Evolutionary conservation across 1,140 invertebrate species (phyloP), one percentile per base, ranked within the genome.

Genomic region (Sipha flava): DNA sequence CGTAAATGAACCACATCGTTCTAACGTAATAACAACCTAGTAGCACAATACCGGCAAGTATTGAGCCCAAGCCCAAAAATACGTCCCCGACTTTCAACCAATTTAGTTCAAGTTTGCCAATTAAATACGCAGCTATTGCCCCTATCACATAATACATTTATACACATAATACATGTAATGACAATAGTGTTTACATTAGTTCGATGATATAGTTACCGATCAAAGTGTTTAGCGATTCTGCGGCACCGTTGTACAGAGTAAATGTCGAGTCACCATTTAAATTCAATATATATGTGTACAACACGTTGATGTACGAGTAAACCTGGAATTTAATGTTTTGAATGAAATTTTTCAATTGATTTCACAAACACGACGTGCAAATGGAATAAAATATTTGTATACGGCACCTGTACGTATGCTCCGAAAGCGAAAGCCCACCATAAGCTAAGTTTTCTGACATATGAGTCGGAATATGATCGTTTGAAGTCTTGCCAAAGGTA

Each of bases 361-460:
- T 34, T 64, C 10, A 37, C 10, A 37, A 6, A 21, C 16, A 34
- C 10, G 16, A 29, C 7, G 29, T 29, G 29, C 1, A 16, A 29
- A 16, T 59, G 16, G 16, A n/a, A 49, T 49, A 18, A 49, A 4
- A 6, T 5, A 31, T 31, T 0, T 26, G n/a, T 10, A 43, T 43
- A 43, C 2, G 1, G 5, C 18, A 77, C 73, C 45, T 77, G 73
- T 23, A 77, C 73, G 31, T 77, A 77, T 23, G 73, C 73, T 57
- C 79, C 79, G 18, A 92, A 90, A 0, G 91, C 89, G 21, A 90
- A 86, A 0, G 93, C 90, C 89, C 94, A 96, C 91, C 95, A 94
- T 18, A 94, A 83, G 1, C 93, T 94, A 94, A 95, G 96, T 83
- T 93, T 94, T 0, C 94, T 34, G 5, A 95, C 89, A 59, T 90